Percentiles rank a stretch among this genome's conserved stretches.
phyloP scores from a whole-genome alignment of 2,797 vertebrate genomes.

The Cyprinodon diabolis region DNA sequence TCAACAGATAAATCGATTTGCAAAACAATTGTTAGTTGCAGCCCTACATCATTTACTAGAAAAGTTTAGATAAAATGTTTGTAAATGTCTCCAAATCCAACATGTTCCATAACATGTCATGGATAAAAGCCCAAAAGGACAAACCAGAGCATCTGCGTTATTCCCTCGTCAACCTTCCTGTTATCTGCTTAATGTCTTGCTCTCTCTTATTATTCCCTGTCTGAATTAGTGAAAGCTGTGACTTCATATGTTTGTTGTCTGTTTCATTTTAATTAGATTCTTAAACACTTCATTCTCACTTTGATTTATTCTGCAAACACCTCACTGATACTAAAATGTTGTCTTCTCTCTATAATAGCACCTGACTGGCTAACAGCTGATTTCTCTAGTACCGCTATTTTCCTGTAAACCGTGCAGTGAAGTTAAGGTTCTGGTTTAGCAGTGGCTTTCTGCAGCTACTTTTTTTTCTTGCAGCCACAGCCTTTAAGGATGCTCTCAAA shows the following conservation, averaged over 20 bases:
- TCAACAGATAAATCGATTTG: no score
- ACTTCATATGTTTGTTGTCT: background rate
- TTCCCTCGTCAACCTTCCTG: background rate
- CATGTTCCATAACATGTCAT: background rate
- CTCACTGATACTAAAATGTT: no score
- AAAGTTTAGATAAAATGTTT: background rate
- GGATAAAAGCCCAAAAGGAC: background rate
- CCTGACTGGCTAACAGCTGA: no score
- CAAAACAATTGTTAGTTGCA: no score
- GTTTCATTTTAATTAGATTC: background rate
- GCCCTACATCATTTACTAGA: background rate
- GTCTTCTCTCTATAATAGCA: no score
- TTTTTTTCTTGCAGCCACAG: conserved; percentile 21
- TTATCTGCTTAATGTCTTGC: background rate
- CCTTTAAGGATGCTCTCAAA: conserved; percentile 21
- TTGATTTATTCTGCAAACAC: background rate
- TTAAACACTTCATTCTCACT: background rate
- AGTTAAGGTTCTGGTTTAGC: conserved; percentile 26
- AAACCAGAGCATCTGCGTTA: background rate
- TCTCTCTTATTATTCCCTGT: background rate
- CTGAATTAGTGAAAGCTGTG: background rate
- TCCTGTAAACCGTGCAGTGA: background rate
- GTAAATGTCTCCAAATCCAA: background rate
- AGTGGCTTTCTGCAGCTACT: conserved; percentile 18
- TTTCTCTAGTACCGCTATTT: background rate